phyloP scores from a whole-genome alignment of 2,797 vertebrate species.

The Dicrostonyx torquatus region DNA sequence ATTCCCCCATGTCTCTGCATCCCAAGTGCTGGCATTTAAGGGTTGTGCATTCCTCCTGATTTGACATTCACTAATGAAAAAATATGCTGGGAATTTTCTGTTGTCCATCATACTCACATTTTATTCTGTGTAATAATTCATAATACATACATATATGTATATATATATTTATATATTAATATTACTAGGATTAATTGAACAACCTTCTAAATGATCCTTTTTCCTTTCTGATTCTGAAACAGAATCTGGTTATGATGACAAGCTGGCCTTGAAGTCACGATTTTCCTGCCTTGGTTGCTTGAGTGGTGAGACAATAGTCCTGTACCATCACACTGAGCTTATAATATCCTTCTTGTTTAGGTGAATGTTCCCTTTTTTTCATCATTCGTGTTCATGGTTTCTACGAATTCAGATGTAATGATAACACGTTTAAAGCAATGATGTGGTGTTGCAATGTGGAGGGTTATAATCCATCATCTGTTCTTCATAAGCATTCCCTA shows the following conservation, averaged over 20 bases:
- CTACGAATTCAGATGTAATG: slow-evolving; percentile 21
- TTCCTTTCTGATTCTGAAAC: background rate
- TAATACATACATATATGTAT: background rate
- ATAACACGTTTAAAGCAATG: slow-evolving; percentile 21
- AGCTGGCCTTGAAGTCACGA: background rate
- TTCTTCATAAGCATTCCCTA: slow-evolving; percentile 49
- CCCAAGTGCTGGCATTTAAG: background rate
- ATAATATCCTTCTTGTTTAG: background rate
- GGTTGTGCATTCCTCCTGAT: background rate
- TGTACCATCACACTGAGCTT: background rate
- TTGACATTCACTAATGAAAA: background rate
- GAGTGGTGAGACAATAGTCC: background rate
- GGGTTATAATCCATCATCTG: slow-evolving; percentile 47
- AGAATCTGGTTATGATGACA: background rate
- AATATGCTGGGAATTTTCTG: background rate
- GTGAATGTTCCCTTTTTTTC: slow-evolving; percentile 7
- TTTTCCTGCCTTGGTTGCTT: background rate
- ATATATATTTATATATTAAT: background rate
- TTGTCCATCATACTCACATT: background rate
- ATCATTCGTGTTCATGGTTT: background rate
- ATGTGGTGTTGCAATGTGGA: background rate
- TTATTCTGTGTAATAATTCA: slow-evolving; percentile 6
- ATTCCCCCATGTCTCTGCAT: background rate
- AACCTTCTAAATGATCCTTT: background rate
- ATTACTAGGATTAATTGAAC: background rate